A percentile compares a stretch with the other conserved stretches of the same genome.
These are phyloP conservation scores for Mustelus asterias DNA, from an alignment of 2,113 vertebrate genomes.

Conservation along the genomic window DNA sequence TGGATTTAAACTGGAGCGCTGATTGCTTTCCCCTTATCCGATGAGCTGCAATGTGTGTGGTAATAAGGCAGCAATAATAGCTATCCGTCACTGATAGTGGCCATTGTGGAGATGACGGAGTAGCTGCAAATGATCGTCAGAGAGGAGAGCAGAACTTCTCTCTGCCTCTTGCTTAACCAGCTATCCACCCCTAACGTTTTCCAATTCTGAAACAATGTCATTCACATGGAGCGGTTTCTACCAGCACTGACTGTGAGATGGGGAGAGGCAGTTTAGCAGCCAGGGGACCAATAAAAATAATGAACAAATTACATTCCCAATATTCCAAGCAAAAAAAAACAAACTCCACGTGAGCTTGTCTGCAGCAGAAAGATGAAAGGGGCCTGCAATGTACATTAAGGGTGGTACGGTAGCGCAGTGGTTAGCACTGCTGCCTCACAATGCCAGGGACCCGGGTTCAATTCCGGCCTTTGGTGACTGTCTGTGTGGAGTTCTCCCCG, in stretches of 20 bases:
- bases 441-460: no score
- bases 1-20: not conserved
- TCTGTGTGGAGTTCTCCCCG: no score
- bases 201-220: not conserved
- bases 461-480: no score
- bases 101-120: not conserved
- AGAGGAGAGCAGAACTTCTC: not conserved
- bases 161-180: not conserved
- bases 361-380: no score
- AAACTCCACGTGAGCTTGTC: no score
- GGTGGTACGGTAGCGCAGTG: no score
- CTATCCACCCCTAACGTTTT: not conserved
- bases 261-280: not conserved
- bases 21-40: not conserved
- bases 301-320: no score
- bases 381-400: no score
- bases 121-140: not conserved
- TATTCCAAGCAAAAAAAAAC: no score
- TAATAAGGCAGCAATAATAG: not conserved
- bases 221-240: not conserved
- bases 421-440: no score
- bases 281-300: no score
- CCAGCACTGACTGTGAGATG: no score
- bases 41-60: not conserved
- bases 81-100: not conserved